Percentiles rank a stretch among this genome's conserved stretches.
Conservation (phyloP, 1,140 invertebrate genomes). For the Stegodyphus dumicola region DNA sequence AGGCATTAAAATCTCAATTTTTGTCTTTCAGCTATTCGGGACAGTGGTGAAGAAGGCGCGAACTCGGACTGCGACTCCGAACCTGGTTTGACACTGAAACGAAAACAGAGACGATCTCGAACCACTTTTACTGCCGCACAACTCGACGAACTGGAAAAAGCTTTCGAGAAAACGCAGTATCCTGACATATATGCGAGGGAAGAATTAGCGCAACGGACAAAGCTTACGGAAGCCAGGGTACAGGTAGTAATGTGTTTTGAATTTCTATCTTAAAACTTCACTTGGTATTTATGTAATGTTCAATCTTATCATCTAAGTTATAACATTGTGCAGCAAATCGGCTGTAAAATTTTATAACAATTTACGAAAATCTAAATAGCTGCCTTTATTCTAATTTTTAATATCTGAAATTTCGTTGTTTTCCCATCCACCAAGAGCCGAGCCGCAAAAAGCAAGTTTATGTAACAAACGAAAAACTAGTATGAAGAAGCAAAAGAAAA, state of each 20-base stretch:
- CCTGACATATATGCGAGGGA: slow-evolving; percentile 69
- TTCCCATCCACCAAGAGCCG: too few relatives aligned
- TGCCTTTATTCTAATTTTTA: too few relatives aligned
- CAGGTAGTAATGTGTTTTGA: slow-evolving; percentile 63
- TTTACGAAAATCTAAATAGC: too few relatives aligned
- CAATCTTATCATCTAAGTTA: too few relatives aligned
- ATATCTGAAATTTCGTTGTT: too few relatives aligned
- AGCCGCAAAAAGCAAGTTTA: too few relatives aligned
- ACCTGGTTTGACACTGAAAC: slow-evolving; percentile 82
- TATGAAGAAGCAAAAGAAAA: too few relatives aligned
- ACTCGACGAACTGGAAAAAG: slow-evolving; percentile 88
- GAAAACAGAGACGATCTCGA: slow-evolving; percentile 84
- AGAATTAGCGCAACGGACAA: slow-evolving; percentile 66
- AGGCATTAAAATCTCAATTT: background rate
- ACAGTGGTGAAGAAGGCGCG: slow-evolving; percentile 68
- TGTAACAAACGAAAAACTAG: too few relatives aligned
- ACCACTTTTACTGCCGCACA: slow-evolving; percentile 90
- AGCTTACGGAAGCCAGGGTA: slow-evolving; percentile 66
- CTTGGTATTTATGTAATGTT: too few relatives aligned
- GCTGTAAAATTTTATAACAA: too few relatives aligned
- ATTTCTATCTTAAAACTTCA: too few relatives aligned
- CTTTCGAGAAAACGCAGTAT: slow-evolving; percentile 91
- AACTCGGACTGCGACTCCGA: slow-evolving; percentile 79
- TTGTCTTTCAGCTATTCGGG: slow-evolving; percentile 62
- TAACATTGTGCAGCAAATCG: too few relatives aligned